A percentile compares a stretch with the other conserved stretches of the same genome.
phyloP scores from a whole-genome alignment of 2,797 vertebrate species.

The Chloroceryle amazona region DNA sequence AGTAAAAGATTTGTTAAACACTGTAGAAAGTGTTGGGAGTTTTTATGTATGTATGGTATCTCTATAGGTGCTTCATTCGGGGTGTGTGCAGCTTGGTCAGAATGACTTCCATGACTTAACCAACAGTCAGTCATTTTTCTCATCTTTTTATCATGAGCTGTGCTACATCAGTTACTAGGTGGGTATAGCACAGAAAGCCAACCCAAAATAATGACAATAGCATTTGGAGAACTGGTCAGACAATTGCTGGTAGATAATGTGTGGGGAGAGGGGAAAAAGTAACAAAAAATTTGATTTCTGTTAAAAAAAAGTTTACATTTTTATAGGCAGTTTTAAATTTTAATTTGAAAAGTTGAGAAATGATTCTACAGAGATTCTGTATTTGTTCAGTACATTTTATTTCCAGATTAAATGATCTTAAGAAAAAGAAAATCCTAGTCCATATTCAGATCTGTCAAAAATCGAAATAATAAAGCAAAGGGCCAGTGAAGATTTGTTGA shows the following conservation, averaged over 20 bases:
- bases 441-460: neutral
- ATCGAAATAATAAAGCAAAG: neutral
- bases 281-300: neutral
- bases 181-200: neutral
- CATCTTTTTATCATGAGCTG: neutral
- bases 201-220: neutral
- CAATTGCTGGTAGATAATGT: neutral
- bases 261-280: accelerated
- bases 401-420: neutral
- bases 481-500: neutral
- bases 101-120: neutral
- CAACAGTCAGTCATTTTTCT: neutral
- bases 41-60: neutral
- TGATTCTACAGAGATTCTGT: neutral
- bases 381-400: neutral
- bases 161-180: neutral
- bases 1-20: neutral
- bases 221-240: neutral
- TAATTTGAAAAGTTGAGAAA: neutral
- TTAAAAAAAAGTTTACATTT: neutral
- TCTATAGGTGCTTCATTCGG: neutral
- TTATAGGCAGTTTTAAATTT: neutral
- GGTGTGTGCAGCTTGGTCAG: neutral
- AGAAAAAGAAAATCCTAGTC: neutral
- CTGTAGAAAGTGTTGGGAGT: neutral